Conservation (phyloP, 2,797 vertebrate genomes). For the Chiroxiphia lanceolata region DNA sequence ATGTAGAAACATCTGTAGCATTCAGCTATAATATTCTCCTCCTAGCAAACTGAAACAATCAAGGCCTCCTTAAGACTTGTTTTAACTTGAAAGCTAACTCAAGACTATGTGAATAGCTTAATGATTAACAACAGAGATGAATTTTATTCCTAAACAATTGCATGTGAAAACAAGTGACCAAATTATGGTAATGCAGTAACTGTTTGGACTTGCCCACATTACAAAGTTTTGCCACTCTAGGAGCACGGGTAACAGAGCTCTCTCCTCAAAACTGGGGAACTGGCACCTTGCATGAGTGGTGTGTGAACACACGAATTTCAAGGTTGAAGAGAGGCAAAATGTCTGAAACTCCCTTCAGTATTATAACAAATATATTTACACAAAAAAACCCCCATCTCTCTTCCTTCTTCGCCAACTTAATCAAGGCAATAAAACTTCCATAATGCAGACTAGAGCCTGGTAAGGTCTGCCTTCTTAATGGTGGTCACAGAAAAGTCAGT, state of each 20-base stretch:
- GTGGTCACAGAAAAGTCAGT: neutral
- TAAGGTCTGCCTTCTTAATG: neutral
- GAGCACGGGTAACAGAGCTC: neutral
- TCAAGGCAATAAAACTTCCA: neutral
- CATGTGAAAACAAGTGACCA: slow-evolving; percentile 1
- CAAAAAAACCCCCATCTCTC: neutral
- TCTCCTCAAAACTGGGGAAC: neutral
- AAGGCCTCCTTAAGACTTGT: neutral
- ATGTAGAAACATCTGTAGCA: neutral
- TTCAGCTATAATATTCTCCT: neutral
- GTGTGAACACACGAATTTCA: neutral
- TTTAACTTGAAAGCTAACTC: slow-evolving; percentile 2
- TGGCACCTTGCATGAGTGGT: neutral
- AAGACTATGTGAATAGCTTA: neutral
- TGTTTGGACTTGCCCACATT: neutral
- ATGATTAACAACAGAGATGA: neutral
- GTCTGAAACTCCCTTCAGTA: neutral
- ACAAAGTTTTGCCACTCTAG: neutral
- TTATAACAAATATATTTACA: neutral
- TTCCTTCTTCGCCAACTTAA: neutral
- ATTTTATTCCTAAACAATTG: neutral
- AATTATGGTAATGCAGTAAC: neutral
- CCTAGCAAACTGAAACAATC: neutral
- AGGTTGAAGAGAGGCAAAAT: neutral
- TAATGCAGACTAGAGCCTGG: neutral